Evolutionary conservation across 2,888 invertebrate genomes (phyloP), one percentile per base, ranked within the genome.

Genomic region (Taenaris catops): DNA sequence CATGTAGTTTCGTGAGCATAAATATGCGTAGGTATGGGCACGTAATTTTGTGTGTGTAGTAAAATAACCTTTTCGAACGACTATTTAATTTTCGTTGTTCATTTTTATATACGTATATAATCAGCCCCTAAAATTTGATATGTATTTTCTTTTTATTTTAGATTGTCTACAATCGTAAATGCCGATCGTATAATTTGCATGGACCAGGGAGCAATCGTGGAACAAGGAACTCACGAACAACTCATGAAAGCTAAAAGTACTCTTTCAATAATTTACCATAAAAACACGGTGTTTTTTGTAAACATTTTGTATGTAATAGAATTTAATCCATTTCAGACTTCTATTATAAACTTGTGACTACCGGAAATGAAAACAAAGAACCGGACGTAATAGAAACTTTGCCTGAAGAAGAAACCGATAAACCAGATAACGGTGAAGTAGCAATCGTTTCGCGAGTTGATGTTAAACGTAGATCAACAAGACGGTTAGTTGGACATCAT

Each of bases 221-320:
- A 95, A 63, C 87, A 90, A 63, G 95, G 95, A 17, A 92, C 92
- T 2, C 94, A 95, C 52, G 89, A 91, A 16, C 91, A 93, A 48
- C 86, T 95, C 2, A 90, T 95, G 88, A 88, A 88, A 28, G 74
- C 80, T 8, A 88, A 90, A 70, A 91, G 93, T 58, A 73, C n/a
- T 19, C 3, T n/a, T n/a, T n/a, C n/a, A n/a, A n/a, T n/a, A n/a
- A n/a, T n/a, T n/a, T n/a, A n/a, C n/a, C n/a, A n/a, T n/a, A n/a
- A n/a, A n/a, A n/a, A n/a, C n/a, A n/a, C n/a, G n/a, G n/a, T n/a
- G n/a, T n/a, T n/a, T n/a, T n/a, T n/a, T n/a, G n/a, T n/a, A n/a
- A n/a, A n/a, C n/a, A n/a, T n/a, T n/a, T n/a, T n/a, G n/a, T 17
- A 6, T 17, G 4, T 2, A 6, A 17, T 17, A 6, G 7, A 19